Conservation (phyloP, 2,113 vertebrate species). For the Meriones unguiculatus region DNA sequence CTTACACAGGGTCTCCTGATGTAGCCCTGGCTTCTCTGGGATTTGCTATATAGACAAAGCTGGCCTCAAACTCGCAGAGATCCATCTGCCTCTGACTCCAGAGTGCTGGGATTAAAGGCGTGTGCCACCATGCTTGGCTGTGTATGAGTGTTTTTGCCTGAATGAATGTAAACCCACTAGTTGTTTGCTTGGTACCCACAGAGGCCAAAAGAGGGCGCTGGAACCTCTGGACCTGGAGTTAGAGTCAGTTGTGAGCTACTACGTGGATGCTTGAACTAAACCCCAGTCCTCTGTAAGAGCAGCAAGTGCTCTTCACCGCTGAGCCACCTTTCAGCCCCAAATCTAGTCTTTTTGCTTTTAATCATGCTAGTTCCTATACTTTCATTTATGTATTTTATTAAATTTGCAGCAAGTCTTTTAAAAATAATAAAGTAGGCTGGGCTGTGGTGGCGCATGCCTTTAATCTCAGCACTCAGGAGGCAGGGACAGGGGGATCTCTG, state of each 20-base stretch:
- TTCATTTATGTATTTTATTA: background rate
- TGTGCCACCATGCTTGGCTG: background rate
- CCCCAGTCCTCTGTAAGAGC: background rate
- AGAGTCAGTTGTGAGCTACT: background rate
- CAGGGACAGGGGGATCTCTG: background rate
- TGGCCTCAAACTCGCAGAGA: background rate
- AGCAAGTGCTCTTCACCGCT: background rate
- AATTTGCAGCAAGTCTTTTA: background rate
- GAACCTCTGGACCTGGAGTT: background rate
- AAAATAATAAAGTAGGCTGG: background rate
- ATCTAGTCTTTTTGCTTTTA: background rate
- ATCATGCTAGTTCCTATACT: background rate
- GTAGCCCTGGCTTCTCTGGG: background rate
- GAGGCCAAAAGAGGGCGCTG: background rate
- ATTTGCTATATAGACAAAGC: background rate
- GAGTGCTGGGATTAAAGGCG: background rate
- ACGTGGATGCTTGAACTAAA: background rate
- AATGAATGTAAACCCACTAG: no score
- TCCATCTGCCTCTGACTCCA: background rate
- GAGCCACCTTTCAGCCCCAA: background rate
- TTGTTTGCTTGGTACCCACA: background rate
- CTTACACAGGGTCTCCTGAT: background rate
- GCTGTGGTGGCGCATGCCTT: background rate
- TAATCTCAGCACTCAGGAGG: background rate
- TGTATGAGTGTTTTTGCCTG: background rate